These are phyloP conservation scores for Ommatoiulus sabulosus DNA, from an alignment of 2,888 invertebrate genomes.

Conservation along the genomic window DNA sequence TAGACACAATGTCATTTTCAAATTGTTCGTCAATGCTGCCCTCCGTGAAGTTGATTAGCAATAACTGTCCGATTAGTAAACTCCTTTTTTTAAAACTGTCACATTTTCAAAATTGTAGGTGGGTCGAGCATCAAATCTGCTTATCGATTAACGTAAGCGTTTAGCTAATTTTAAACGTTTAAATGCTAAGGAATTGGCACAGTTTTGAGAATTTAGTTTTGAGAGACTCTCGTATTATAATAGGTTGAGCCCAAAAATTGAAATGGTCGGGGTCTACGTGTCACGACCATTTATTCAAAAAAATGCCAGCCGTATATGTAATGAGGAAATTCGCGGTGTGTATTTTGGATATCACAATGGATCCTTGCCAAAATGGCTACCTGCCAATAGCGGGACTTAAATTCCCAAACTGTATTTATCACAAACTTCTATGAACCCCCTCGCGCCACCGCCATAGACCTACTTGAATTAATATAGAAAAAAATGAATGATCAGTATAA, in stretches of 20 bases:
- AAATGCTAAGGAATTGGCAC: background rate
- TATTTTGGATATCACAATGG: background rate
- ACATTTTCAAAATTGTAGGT: too few species aligned
- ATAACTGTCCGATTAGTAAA: too few species aligned
- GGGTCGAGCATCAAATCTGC: too few species aligned
- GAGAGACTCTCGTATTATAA: too few species aligned
- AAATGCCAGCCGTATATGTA: background rate
- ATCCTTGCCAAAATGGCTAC: background rate
- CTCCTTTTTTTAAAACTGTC: too few species aligned
- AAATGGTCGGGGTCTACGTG: background rate
- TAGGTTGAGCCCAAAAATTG: background rate
- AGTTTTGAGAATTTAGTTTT: background rate
- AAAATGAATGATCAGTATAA: conserved; percentile 8
- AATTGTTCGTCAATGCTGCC: too few species aligned
- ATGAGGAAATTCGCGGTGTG: background rate
- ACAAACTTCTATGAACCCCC: conserved; percentile 5
- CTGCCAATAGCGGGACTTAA: background rate
- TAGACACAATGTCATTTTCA: too few species aligned
- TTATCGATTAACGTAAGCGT: too few species aligned
- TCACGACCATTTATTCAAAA: conserved; percentile 14
- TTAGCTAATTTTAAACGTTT: background rate
- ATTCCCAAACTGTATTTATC: conserved; percentile 30
- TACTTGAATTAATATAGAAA: conserved; percentile 42
- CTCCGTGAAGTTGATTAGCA: too few species aligned
- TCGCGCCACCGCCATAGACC: background rate